phyloP scores from a whole-genome alignment of 2,888 invertebrate genomes.

The Macrosoma leucophasiata region DNA sequence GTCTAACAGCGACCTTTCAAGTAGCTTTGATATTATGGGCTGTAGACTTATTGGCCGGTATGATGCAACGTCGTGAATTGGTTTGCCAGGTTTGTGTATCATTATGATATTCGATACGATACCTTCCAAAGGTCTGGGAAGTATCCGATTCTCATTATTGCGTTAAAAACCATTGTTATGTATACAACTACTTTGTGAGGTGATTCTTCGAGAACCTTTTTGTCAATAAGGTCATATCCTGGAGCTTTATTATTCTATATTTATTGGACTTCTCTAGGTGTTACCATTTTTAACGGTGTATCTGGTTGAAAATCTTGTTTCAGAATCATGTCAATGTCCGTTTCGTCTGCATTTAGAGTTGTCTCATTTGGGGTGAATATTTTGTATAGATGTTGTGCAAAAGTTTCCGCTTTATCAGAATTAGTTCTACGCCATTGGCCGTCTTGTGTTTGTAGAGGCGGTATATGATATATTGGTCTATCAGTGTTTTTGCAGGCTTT shows the following conservation, averaged over 20 bases:
- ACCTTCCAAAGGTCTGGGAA: too few species aligned
- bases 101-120: too few species aligned
- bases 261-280: neutral
- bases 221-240: constrained; percentile 11
- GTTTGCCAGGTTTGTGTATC: too few species aligned
- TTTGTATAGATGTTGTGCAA: constrained; percentile 13
- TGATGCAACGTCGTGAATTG: too few species aligned
- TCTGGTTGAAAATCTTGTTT: neutral
- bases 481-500: constrained; percentile 12
- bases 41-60: too few species aligned
- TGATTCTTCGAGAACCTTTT: too few species aligned
- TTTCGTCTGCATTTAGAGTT: neutral
- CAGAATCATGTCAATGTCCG: neutral
- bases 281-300: neutral
- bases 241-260: neutral
- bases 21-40: too few species aligned
- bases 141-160: too few species aligned
- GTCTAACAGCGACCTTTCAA: too few species aligned
- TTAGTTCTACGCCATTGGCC: constrained; percentile 15
- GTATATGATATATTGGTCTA: constrained; percentile 1
- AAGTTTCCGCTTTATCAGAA: constrained; percentile 13
- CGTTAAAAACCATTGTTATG: too few species aligned
- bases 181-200: too few species aligned
- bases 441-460: neutral
- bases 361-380: constrained; percentile 11